phyloP scores from a whole-genome alignment of 2,113 vertebrate genomes.

The Perccottus glenii region DNA sequence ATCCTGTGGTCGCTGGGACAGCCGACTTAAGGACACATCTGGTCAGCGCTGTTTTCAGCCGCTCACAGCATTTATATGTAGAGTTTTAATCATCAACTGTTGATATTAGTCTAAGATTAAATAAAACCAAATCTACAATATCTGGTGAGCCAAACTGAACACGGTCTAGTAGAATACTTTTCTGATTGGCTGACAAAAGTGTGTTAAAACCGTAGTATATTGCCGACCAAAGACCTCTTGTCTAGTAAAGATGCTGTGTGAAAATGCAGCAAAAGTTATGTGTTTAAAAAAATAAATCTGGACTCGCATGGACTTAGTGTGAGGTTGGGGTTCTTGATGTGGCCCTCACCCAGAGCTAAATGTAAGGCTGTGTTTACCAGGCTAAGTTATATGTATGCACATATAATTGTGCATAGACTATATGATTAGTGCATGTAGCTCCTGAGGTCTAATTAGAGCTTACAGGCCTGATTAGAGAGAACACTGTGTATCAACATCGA shows the following conservation, averaged over 20 bases:
- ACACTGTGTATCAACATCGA: slow-evolving; percentile 35
- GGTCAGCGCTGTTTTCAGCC: slow-evolving; percentile 18
- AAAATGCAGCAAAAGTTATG: neutral
- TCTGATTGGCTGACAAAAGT: too few relatives aligned
- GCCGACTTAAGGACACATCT: slow-evolving; percentile 52
- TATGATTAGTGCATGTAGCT: slow-evolving; percentile 49
- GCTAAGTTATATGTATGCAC: slow-evolving; percentile 4
- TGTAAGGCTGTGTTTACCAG: slow-evolving; percentile 27
- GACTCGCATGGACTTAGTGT: neutral
- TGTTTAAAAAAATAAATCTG: neutral
- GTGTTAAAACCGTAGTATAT: too few relatives aligned
- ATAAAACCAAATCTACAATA: neutral
- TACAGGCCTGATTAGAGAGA: slow-evolving; percentile 58
- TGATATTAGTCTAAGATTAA: neutral
- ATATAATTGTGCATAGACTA: slow-evolving; percentile 15
- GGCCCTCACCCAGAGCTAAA: slow-evolving; percentile 3
- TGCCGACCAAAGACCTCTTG: too few relatives aligned
- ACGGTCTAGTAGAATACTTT: too few relatives aligned
- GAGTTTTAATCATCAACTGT: neutral
- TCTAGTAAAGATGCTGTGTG: neutral
- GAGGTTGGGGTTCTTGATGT: slow-evolving; percentile 1
- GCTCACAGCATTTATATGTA: neutral
- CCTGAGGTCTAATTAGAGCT: slow-evolving; percentile 47
- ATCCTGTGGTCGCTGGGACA: slow-evolving; percentile 31
- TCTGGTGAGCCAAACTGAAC: too few relatives aligned